Conservation (phyloP, 2,113 vertebrate genomes). For the Ranitomeya variabilis region DNA sequence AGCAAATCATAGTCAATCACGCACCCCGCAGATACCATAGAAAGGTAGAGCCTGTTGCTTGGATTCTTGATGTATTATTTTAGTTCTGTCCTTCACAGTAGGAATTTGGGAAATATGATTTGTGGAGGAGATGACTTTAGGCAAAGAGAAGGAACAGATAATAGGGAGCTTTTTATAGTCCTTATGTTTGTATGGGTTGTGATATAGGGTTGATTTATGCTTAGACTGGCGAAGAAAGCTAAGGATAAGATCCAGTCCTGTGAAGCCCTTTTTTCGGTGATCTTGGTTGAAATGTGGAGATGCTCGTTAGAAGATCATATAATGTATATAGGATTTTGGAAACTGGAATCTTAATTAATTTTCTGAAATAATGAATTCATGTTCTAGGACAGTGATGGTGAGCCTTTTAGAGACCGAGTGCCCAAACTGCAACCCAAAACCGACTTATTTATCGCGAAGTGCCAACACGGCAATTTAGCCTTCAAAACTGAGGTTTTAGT, state of each 20-base stretch:
- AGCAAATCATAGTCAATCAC: slow-evolving; percentile 7
- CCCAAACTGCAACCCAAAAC: too few species aligned
- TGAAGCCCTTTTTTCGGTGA: background rate
- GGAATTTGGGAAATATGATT: background rate
- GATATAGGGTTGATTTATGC: background rate
- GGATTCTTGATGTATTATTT: background rate
- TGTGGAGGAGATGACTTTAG: background rate
- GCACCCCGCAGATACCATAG: background rate
- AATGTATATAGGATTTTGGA: too few species aligned
- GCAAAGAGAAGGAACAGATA: background rate
- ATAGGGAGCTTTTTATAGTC: background rate
- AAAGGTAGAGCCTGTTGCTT: background rate
- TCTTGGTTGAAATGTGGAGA: background rate
- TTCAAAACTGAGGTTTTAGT: too few species aligned
- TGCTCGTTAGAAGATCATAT: too few species aligned
- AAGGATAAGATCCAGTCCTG: background rate
- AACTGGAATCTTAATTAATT: too few species aligned
- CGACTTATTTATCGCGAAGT: too few species aligned
- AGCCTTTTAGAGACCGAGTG: too few species aligned
- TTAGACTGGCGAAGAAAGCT: background rate
- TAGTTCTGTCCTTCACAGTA: background rate
- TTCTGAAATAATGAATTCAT: too few species aligned
- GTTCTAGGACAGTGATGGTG: too few species aligned
- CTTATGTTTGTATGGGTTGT: background rate
- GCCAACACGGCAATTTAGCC: too few species aligned